These are phyloP conservation scores for Otolemur garnettii DNA, from an alignment of 2,113 vertebrate species.

Conservation along the genomic window DNA sequence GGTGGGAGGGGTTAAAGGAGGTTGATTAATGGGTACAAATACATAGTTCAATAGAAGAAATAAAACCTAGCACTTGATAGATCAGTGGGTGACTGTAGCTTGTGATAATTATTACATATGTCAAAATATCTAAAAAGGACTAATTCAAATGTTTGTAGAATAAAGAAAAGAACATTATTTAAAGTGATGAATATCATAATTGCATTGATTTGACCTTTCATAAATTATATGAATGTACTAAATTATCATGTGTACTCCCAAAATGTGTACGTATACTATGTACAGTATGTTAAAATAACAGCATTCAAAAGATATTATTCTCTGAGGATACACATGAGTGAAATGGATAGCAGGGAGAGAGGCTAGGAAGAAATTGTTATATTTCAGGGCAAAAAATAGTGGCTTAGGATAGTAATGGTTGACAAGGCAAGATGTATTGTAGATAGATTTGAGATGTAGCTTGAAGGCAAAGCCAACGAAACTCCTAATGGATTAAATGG, in stretches of 20 bases:
- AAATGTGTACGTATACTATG: neutral
- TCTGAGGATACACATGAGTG: neutral
- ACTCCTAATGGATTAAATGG: neutral
- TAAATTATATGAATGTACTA: neutral
- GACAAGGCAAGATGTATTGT: neutral
- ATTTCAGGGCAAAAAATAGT: neutral
- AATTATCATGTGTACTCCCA: neutral
- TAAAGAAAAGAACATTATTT: neutral
- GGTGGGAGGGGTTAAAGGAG: neutral
- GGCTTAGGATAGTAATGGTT: too few relatives aligned
- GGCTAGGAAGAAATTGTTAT: neutral
- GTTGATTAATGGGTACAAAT: neutral
- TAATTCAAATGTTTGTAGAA: neutral
- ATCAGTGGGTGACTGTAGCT: neutral
- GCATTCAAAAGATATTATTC: neutral
- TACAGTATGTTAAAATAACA: neutral
- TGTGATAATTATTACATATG: neutral
- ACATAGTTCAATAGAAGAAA: neutral
- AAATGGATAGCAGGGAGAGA: neutral
- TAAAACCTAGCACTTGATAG: neutral
- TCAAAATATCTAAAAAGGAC: neutral
- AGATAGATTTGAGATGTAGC: neutral
- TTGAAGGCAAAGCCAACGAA: neutral
- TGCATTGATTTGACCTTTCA: neutral
- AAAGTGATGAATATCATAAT: neutral